Evolutionary conservation across 1,140 invertebrate species (phyloP), one percentile per base, ranked within the genome.

Genomic region (Drosophila mayri): DNA sequence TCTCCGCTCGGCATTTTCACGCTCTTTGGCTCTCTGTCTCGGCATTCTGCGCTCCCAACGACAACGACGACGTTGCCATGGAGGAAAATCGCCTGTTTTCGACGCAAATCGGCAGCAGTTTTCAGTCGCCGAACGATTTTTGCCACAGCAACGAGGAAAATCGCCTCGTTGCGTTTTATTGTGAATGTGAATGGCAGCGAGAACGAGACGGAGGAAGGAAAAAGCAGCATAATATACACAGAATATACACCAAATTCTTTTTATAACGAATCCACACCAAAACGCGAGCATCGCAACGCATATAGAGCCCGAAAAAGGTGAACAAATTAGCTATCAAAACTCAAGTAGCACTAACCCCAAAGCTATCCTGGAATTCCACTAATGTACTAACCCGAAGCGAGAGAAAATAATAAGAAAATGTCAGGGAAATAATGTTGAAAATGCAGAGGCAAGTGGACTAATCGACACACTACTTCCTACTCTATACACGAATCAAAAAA

Each of bases 91-190:
- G 49, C 40, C 44, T 28, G 68, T 71, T 50, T 55, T 70, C 43
- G 52, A 46, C 25, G 67, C 14, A 38, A 49, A 41, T 67, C 74
- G 62, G 62, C 41, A n/a, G 71, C 54, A 58, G 63, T 64, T 70
- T 37, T 77, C 84, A 87, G 84, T 87, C 84, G 80, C 64, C 79
- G 63, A 65, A 67, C 82, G 74, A 79, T 73, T 77, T 87, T 87
- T 65, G 85, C 84, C 84, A 81, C 84, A 88, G 73, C 84, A 88
- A 77, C 84, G 84, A 88, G 79, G 81, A 71, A 74, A 78, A 79
- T 64, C 43, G 52, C 70, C 68, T 67, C 77, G 83, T 61, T 46
- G 74, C 65, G 55, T 70, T 78, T 20, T 67, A 22, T 35, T 55
- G 76, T 78, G 65, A 72, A 77, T 55, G 84, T 79, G 76, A 79